These are phyloP conservation scores for Hippocampus comes DNA, from an alignment of 2,113 vertebrate species.

Conservation along the genomic window DNA sequence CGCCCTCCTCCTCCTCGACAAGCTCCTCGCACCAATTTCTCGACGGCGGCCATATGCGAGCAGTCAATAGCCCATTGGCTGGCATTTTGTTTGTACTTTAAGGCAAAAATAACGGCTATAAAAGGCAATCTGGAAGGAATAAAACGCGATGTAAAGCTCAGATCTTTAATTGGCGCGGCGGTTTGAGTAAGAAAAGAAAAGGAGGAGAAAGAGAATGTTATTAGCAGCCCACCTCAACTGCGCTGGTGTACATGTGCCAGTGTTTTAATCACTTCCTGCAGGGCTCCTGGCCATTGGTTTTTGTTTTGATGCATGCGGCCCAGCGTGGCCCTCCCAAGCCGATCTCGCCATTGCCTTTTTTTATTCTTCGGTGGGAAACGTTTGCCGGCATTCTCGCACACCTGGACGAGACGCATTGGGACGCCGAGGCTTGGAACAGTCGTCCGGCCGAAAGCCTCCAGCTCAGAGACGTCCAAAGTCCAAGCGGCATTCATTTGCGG, in stretches of 20 bases:
- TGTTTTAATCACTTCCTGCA: slow-evolving; percentile 73
- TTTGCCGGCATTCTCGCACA: neutral
- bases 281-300: slow-evolving; percentile 66
- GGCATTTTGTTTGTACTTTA: slow-evolving; percentile 75
- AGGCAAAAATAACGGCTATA: slow-evolving; percentile 73
- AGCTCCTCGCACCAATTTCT: slow-evolving; percentile 51
- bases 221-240: slow-evolving; percentile 70
- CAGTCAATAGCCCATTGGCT: slow-evolving; percentile 70
- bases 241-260: slow-evolving; percentile 62
- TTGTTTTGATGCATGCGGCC: slow-evolving; percentile 58
- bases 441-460: neutral
- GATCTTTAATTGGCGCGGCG: slow-evolving; percentile 74
- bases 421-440: too few species aligned
- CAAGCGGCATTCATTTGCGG: neutral
- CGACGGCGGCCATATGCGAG: slow-evolving; percentile 60
- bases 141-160: slow-evolving; percentile 75
- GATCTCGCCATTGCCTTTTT: slow-evolving; percentile 26
- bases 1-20: neutral
- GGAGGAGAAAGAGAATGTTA: slow-evolving; percentile 66
- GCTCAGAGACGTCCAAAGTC: neutral
- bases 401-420: neutral
- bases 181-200: slow-evolving; percentile 68
- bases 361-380: neutral
- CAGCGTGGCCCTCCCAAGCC: slow-evolving; percentile 46
- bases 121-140: slow-evolving; percentile 76